Conservation (phyloP, 2,797 vertebrate species). For the Sebastes hubbsi region DNA sequence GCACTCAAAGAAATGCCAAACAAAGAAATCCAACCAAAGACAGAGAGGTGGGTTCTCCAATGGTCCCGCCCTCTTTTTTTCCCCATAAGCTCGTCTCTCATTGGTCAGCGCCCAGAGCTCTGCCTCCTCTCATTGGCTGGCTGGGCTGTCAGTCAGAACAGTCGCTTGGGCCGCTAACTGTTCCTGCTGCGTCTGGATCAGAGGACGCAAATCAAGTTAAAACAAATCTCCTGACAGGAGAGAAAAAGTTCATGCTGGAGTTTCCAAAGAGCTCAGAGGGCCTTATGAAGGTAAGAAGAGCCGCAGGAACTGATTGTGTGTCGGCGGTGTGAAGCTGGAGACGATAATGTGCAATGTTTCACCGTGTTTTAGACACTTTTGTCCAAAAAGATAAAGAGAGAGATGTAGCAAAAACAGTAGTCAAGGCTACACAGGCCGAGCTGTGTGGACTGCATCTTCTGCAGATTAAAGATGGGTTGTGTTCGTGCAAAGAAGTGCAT, state of each 20-base stretch:
- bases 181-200: slow-evolving; percentile 61
- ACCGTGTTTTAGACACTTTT: slow-evolving; percentile 13
- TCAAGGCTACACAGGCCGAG: slow-evolving; percentile 33
- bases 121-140: slow-evolving; percentile 43
- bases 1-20: slow-evolving; percentile 52
- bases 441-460: background rate
- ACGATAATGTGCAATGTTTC: background rate
- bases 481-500: background rate
- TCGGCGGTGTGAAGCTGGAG: background rate
- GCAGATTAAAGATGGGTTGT: background rate
- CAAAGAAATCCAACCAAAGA: slow-evolving; percentile 72
- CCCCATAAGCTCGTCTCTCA: background rate
- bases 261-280: slow-evolving; percentile 59
- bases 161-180: slow-evolving; percentile 8
- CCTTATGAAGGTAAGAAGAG: slow-evolving; percentile 77
- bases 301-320: background rate
- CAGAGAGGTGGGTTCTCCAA: slow-evolving; percentile 20
- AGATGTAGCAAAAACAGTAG: slow-evolving; percentile 1
- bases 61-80: background rate
- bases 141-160: background rate
- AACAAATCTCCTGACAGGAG: slow-evolving; percentile 66
- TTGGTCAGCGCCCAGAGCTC: slow-evolving; percentile 33
- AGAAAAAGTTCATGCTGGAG: slow-evolving; percentile 78
- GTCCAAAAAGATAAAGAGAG: slow-evolving; percentile 17
- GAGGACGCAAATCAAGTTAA: slow-evolving; percentile 68